Base-by-base conservation (phyloP, 1,140 invertebrate species). In the Atta colombica region DNA sequence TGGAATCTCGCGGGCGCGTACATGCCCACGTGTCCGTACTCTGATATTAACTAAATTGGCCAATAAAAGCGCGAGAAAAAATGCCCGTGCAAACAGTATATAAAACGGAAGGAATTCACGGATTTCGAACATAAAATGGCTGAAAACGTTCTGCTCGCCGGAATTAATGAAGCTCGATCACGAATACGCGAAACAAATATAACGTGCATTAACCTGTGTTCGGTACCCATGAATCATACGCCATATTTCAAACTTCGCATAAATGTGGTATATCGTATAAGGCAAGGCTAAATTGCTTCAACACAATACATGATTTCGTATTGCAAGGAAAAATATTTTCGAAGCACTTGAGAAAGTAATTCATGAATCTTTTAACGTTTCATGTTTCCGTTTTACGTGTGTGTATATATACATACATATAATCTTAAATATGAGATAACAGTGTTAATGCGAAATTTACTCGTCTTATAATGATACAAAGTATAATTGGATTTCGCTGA, bases 31-130 rank as follows among this genome's bases (percentile, higher is more conserved):
- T 68, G 77, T 72, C 28, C 25, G 80, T 84, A 87, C 72, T 78
- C 31, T 63, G 75, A 31, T 58, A 86, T 90, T 82, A 88, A 88
- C 63, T 51, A 82, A 88, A 90, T 89, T 78, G 85, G 77, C 78
- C 77, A 75, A 87, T 68, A 77, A 88, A 53, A 63, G 84, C 63
- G 84, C 84, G 77, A 53, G 45, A 81, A 86, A 71, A 72, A 71
- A 81, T 77, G 51, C 49, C 45, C 82, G 65, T 82, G 78, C 66
- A 86, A 86, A 86, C 77, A 86, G 77, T 45, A 31, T 85, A 65
- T 18, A 31, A 82, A 85, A 65, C 61, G 49, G 72, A 25, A 77
- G 60, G 51, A 68, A 85, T 77, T 31, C 58, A 60, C 25, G 69
- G 49, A 66, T 85, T 85, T 77, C 14, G 21, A 71, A 77, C 39